phyloP scores from a whole-genome alignment of 2,888 invertebrate species.

The Hydroisotoma schaefferi region DNA sequence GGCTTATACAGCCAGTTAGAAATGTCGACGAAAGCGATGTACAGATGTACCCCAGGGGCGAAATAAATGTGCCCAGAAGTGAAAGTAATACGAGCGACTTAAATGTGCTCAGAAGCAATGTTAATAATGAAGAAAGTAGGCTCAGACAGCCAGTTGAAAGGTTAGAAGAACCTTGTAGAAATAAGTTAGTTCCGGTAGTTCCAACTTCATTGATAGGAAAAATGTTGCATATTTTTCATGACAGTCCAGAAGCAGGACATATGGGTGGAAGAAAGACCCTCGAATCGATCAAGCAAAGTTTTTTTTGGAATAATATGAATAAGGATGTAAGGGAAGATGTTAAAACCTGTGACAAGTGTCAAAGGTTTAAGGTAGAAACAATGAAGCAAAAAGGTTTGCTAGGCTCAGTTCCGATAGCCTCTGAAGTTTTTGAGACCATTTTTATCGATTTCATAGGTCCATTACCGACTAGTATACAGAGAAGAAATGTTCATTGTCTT shows the following conservation, averaged over 20 bases:
- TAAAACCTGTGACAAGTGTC: conserved; percentile 24
- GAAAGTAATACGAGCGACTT: background rate
- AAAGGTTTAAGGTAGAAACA: conserved; percentile 15
- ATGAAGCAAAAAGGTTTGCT: conserved; percentile 13
- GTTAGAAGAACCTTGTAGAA: background rate
- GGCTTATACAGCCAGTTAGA: too few relatives aligned
- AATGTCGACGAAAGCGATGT: too few relatives aligned
- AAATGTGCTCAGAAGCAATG: too few relatives aligned
- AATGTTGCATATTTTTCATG: conserved; percentile 25
- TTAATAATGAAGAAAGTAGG: too few relatives aligned
- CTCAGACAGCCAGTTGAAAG: too few relatives aligned
- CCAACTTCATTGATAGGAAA: conserved; percentile 16
- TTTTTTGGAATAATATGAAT: conserved; percentile 29
- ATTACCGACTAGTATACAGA: background rate
- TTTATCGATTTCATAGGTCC: conserved; percentile 28
- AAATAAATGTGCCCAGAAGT: background rate
- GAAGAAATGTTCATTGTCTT: conserved; percentile 26
- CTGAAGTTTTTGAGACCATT: conserved; percentile 24
- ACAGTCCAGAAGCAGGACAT: conserved; percentile 20
- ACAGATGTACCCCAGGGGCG: too few relatives aligned
- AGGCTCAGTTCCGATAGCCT: conserved; percentile 11
- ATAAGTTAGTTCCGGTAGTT: conserved; percentile 11
- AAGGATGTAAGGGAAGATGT: conserved; percentile 18
- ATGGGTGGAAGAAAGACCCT: conserved; percentile 28
- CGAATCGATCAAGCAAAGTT: conserved; percentile 11